phyloP scores from a whole-genome alignment of 2,888 invertebrate genomes.

The Napeogenes sylphis region DNA sequence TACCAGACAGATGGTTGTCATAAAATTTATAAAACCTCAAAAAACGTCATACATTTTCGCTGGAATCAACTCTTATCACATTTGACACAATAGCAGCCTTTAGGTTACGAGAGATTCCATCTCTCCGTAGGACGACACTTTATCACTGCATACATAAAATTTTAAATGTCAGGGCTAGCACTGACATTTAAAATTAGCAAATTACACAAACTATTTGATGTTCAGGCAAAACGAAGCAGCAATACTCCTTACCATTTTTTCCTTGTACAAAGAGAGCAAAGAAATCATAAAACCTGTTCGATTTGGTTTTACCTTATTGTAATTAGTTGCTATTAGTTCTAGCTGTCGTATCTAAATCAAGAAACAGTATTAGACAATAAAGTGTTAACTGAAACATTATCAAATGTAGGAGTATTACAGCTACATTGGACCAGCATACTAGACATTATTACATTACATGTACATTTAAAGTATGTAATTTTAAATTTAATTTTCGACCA shows the following conservation, averaged over 20 bases:
- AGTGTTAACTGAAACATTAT: too few relatives aligned
- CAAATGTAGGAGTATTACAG: too few relatives aligned
- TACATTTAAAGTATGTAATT: background rate
- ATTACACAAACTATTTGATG: conserved; percentile 31
- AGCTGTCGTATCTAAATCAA: too few relatives aligned
- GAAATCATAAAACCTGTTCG: background rate
- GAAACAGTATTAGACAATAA: background rate
- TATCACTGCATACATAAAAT: conserved; percentile 33
- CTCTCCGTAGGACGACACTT: conserved; percentile 36
- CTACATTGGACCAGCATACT: too few relatives aligned
- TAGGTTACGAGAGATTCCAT: conserved; percentile 36
- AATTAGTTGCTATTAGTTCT: too few relatives aligned
- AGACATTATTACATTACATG: too few relatives aligned
- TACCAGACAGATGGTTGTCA: background rate
- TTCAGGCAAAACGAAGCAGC: conserved; percentile 1
- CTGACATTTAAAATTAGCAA: conserved; percentile 52
- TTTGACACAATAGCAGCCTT: conserved; percentile 38
- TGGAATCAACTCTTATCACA: conserved; percentile 31
- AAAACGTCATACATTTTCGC: conserved; percentile 21
- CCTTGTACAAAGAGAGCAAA: background rate
- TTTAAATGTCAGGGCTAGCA: conserved; percentile 22
- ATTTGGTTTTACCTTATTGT: background rate
- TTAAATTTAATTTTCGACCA: conserved; percentile 1
- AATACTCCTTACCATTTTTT: conserved; percentile 8
- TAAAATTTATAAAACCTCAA: conserved; percentile 27